phyloP scores from a whole-genome alignment of 2,888 invertebrate genomes.

The Clunio marinus region DNA sequence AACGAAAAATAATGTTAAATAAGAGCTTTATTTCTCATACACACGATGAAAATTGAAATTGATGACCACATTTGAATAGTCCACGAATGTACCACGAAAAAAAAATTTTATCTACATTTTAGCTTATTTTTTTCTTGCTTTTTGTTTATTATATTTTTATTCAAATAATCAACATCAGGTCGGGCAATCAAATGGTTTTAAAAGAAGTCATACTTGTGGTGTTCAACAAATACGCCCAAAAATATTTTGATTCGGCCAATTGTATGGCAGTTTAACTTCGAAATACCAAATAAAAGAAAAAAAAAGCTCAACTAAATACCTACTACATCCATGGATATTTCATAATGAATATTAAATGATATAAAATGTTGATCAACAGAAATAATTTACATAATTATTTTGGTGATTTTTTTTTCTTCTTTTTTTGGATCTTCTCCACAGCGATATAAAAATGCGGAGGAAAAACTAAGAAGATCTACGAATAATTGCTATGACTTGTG shows the following conservation, averaged over 20 bases:
- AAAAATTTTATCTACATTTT: constrained; percentile 8
- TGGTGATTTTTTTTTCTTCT: neutral
- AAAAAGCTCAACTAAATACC: too few species aligned
- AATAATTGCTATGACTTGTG: neutral
- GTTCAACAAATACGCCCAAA: constrained; percentile 36
- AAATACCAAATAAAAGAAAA: neutral
- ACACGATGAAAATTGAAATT: constrained; percentile 32
- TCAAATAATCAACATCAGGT: constrained; percentile 17
- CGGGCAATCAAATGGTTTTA: neutral
- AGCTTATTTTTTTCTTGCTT: constrained; percentile 12
- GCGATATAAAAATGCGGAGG: neutral
- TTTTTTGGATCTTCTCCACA: neutral
- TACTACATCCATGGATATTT: constrained; percentile 4
- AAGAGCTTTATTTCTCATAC: constrained; percentile 12
- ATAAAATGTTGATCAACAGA: constrained; percentile 28
- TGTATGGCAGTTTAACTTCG: constrained; percentile 13
- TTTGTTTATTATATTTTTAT: constrained; percentile 35
- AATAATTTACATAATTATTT: constrained; percentile 38
- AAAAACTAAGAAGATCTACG: neutral
- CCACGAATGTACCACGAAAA: constrained; percentile 7
- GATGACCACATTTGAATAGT: neutral
- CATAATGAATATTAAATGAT: constrained; percentile 34
- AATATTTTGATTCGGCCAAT: constrained; percentile 37
- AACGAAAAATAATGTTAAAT: constrained; percentile 34
- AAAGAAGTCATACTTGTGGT: constrained; percentile 16